Percentiles rank a stretch among this genome's conserved stretches.
phyloP scores from a whole-genome alignment of 2,888 invertebrate genomes.

The Andrena bicolor region DNA sequence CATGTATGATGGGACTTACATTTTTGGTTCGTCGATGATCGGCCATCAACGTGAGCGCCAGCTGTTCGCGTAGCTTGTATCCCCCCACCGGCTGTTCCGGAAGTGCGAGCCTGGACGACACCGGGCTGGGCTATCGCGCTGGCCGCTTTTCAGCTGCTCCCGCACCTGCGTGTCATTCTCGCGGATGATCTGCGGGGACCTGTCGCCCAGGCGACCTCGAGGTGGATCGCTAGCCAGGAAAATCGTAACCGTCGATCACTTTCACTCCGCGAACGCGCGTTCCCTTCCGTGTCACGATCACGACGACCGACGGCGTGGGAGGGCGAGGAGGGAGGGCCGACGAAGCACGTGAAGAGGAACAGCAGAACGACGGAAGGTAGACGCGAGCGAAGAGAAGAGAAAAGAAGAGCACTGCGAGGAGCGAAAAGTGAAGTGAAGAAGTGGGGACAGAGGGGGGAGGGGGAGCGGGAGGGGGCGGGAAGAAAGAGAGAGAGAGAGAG shows the following conservation, averaged over 20 bases:
- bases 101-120: constrained; percentile 61
- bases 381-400: not conserved
- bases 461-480: constrained; percentile 14
- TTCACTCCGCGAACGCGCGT: constrained; percentile 60
- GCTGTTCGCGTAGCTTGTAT: constrained; percentile 67
- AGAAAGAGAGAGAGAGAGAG: too few relatives aligned
- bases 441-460: not conserved
- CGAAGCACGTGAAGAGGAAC: constrained; percentile 14
- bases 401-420: not conserved
- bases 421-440: not conserved
- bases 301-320: constrained; percentile 21
- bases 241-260: constrained; percentile 65
- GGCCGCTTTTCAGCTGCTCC: constrained; percentile 66
- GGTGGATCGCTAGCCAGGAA: constrained; percentile 40
- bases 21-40: constrained; percentile 84
- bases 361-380: not conserved
- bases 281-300: constrained; percentile 57
- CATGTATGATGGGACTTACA: constrained; percentile 77
- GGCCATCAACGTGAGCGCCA: constrained; percentile 81
- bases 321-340: constrained; percentile 9
- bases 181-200: constrained; percentile 55
- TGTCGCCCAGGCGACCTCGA: constrained; percentile 28
- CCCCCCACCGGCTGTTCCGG: constrained; percentile 51
- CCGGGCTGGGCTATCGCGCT: constrained; percentile 37
- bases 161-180: constrained; percentile 66